Evolutionary conservation across 1,140 invertebrate genomes (phyloP), one percentile per base, ranked within the genome.

Genomic region (Piezodorus guildinii): DNA sequence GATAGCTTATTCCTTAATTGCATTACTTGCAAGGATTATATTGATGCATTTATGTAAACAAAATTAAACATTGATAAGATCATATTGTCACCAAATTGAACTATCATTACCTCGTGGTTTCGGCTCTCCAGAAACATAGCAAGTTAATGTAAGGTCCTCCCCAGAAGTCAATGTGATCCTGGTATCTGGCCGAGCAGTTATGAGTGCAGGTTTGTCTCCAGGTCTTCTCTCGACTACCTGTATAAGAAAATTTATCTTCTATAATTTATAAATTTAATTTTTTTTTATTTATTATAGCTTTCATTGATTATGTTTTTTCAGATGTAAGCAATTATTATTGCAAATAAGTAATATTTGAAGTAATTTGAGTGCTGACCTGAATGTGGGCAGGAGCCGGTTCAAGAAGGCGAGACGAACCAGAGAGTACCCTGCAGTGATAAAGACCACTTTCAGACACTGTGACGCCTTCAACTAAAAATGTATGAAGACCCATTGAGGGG

Each of bases 371-470:
- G 17, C 3, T 15, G 2, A 44, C 58, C 58, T 60, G 58, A 19
- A 39, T 44, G 16, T 19, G 30, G 3, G 58, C 58, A 60, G 30
- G 30, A 21, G 30, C 58, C 5, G 30, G 30, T 43, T 60, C 43
- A 17, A 17, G 58, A 19, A 39, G 30, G 6, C 30, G 25, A 23
- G 27, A 44, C 1, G n/a, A 25, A 39, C 58, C 58, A 39, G 83
- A 3, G 91, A 80, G 82, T 1, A 90, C 90, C 67, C 84, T 82
- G 71, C 89, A 94, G 0, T 86, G 89, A 72, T 95, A 95, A 39
- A 90, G 83, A 5, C 94, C 96, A 62, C 85, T 83, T 72, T 97
- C 93, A 61, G 86, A 86, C 62, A 91, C 84, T 49, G 87, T 81
- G 0, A 83, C 84, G 72, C 87, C 82, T 1, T 79, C 84, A 8